These are phyloP conservation scores for Ochropleura plecta DNA, from an alignment of 2,888 invertebrate species.

Conservation along the genomic window DNA sequence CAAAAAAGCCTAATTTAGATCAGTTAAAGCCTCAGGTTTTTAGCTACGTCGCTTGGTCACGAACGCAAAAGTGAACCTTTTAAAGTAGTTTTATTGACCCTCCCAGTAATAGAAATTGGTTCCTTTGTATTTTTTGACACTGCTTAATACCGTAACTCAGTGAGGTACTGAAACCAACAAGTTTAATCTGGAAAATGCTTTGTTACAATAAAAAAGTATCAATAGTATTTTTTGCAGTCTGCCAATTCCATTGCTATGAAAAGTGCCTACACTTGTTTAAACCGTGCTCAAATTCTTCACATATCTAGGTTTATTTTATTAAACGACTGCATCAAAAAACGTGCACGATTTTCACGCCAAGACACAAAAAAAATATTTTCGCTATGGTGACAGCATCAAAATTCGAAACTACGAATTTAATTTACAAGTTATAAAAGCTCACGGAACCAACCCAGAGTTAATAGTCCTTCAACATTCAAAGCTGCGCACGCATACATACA, in stretches of 20 bases:
- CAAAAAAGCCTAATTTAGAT: too few relatives aligned
- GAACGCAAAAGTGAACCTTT: neutral
- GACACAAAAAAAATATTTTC: slow-evolving; percentile 9
- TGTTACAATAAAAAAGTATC: slow-evolving; percentile 29
- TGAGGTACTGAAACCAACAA: neutral
- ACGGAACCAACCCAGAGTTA: slow-evolving; percentile 59
- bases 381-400: slow-evolving; percentile 16
- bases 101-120: slow-evolving; percentile 8
- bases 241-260: slow-evolving; percentile 32
- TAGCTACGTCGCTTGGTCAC: neutral
- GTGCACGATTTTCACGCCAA: slow-evolving; percentile 17
- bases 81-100: neutral
- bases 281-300: slow-evolving; percentile 21
- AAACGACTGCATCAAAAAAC: slow-evolving; percentile 18
- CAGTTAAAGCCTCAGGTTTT: neutral
- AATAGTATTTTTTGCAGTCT: slow-evolving; percentile 32
- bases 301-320: slow-evolving; percentile 7
- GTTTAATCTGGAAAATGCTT: slow-evolving; percentile 19
- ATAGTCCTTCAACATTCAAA: slow-evolving; percentile 68
- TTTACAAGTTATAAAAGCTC: slow-evolving; percentile 62
- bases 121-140: neutral
- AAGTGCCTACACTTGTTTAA: slow-evolving; percentile 23
- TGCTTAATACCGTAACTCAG: neutral
- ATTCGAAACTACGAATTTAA: slow-evolving; percentile 45
- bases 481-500: slow-evolving; percentile 67